Base-by-base conservation (phyloP, 2,113 vertebrate species). In the Varanus komodoensis region DNA sequence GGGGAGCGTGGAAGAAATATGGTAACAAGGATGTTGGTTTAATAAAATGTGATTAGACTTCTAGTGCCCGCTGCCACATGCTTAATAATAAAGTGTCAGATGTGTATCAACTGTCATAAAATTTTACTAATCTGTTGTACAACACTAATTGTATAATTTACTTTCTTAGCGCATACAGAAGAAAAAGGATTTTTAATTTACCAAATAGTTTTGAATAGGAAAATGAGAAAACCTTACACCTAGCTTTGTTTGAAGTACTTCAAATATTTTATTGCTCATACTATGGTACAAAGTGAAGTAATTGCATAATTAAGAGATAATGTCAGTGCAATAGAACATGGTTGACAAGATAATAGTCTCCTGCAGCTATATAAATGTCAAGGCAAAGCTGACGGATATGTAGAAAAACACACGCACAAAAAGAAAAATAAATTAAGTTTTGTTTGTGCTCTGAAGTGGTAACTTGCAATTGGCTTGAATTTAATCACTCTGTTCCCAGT, bases 271-370 rank as follows among this genome's bases (percentile, higher is more conserved):
- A 96, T 96, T 95, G 93, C 92, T 92, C 3, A 3, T 90, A 94
- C 91, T 95, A 95, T 87, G 96, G 95, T 92, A 97, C 95, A 93
- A 96, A 97, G 96, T 89, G 95, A 95, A 96, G 95, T 96, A 97
- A 97, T 96, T 96, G 95, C 95, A 91, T 97, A 97, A 97, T 97
- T 97, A 97, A 97, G 94, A 97, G 96, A 96, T 97, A 97, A 96
- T 97, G 96, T 96, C 95, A 97, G 91, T 88, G 95, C 95, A 90
- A 92, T 94, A 96, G 96, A 97, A 94, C 94, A 95, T 93, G 95
- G 95, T 92, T 97, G 96, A 97, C 95, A 97, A 96, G 96, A 96
- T 96, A 97, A 97, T 94, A 94, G 95, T 87, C n/a, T 96, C 93
- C 95, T 93, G 88, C 95, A 96, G 95, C 89, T 92, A 88, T 86